Evolutionary conservation across 1,140 invertebrate species (phyloP).

Genomic region (Calliopsis andreniformis): DNA sequence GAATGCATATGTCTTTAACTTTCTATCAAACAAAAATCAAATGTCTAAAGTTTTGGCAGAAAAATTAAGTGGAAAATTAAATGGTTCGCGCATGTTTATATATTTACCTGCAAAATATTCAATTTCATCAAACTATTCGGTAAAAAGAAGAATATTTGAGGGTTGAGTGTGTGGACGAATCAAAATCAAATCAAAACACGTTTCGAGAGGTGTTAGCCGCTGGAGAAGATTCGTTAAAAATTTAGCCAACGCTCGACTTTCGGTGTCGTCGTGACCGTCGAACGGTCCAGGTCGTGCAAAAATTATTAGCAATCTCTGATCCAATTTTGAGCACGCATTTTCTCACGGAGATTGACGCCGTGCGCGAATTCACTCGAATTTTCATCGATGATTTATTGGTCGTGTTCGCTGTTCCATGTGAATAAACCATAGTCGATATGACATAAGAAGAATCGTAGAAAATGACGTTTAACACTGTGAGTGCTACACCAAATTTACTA

Average conservation of each 20-base stretch:
- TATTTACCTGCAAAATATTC: constrained; percentile 1
- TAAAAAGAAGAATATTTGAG: not conserved
- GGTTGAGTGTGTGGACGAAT: not conserved
- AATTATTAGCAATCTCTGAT: constrained; percentile 60
- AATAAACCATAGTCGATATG: too few relatives aligned
- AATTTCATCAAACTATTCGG: not conserved
- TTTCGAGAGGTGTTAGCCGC: not conserved
- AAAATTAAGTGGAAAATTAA: constrained; percentile 14
- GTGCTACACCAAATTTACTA: too few relatives aligned
- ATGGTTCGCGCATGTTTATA: not conserved
- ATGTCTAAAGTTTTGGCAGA: too few relatives aligned
- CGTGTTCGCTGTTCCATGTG: not conserved
- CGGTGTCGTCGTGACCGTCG: constrained; percentile 56
- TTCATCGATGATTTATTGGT: constrained; percentile 37
- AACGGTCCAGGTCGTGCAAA: constrained; percentile 43
- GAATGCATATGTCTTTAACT: too few relatives aligned
- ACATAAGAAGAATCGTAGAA: not conserved
- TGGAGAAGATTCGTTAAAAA: constrained; percentile 28
- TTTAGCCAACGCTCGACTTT: constrained; percentile 25
- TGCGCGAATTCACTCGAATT: not conserved
- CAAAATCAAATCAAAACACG: constrained; percentile 13
- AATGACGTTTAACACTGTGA: not conserved
- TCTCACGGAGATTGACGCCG: constrained; percentile 30
- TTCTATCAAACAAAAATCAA: too few relatives aligned
- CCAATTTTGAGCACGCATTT: constrained; percentile 32